Percentiles rank a stretch among this genome's conserved stretches.
phyloP scores from a whole-genome alignment of 2,113 vertebrate species.

The Ploceus nigricollis region DNA sequence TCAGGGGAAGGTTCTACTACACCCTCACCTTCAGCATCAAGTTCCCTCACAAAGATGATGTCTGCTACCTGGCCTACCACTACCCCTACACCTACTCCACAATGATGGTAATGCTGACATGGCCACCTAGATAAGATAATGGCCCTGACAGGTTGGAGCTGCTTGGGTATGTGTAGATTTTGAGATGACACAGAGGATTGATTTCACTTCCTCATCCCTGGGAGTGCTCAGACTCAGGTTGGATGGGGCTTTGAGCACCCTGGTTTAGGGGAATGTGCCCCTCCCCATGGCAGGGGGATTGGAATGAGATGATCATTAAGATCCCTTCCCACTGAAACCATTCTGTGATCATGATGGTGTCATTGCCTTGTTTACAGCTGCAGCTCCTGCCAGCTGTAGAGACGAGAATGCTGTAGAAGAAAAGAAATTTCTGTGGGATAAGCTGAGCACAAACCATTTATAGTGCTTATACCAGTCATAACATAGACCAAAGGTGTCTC shows the following conservation, averaged over 20 bases:
- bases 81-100: constrained; percentile 90
- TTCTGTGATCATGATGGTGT: neutral
- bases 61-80: constrained; percentile 93
- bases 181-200: neutral
- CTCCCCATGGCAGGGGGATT: neutral
- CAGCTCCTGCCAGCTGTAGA: neutral
- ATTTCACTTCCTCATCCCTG: neutral
- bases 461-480: neutral
- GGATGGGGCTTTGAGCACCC: neutral
- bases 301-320: neutral
- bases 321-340: neutral
- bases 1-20: constrained; percentile 73
- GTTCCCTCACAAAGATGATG: constrained; percentile 85
- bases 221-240: neutral
- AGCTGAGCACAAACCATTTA: neutral
- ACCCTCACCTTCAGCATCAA: constrained; percentile 84
- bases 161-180: neutral
- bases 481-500: neutral
- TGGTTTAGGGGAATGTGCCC: neutral
- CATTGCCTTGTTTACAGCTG: neutral
- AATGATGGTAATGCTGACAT: constrained; percentile 78
- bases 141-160: neutral
- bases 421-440: neutral
- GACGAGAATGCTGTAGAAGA: neutral
- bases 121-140: neutral